phyloP scores from a whole-genome alignment of 2,888 invertebrate species.

The Stenodera caucasica region DNA sequence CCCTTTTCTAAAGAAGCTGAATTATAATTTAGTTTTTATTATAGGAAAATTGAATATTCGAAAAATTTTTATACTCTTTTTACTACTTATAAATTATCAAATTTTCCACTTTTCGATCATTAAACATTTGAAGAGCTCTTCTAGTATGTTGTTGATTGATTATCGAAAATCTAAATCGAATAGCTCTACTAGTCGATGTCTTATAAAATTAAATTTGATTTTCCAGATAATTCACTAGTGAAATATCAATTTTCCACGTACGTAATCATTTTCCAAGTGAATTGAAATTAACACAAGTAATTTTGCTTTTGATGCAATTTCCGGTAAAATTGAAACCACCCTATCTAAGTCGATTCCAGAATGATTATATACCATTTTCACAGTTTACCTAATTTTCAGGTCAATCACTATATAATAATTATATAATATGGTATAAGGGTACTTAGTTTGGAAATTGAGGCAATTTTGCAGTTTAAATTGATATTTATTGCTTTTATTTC shows the following conservation, averaged over 20 bases:
- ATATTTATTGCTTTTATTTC: too few relatives aligned
- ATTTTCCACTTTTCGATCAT: not conserved
- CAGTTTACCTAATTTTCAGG: not conserved
- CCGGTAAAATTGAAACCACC: not conserved
- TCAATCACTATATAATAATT: too few relatives aligned
- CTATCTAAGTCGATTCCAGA: not conserved
- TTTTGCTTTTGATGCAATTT: constrained; percentile 3
- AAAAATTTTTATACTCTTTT: too few relatives aligned
- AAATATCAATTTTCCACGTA: not conserved
- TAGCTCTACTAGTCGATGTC: not conserved
- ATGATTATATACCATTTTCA: not conserved
- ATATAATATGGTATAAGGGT: too few relatives aligned
- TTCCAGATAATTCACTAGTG: not conserved
- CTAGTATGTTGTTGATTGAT: not conserved
- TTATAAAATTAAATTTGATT: too few relatives aligned
- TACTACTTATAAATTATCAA: not conserved
- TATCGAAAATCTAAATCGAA: not conserved
- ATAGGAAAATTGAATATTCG: too few relatives aligned
- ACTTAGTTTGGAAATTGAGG: too few relatives aligned
- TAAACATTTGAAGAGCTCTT: not conserved
- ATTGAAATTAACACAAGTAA: not conserved
- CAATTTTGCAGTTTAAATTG: too few relatives aligned
- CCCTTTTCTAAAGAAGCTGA: too few relatives aligned
- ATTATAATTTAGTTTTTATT: too few relatives aligned
- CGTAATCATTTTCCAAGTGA: not conserved